phyloP scores from a whole-genome alignment of 64 coral and sea anemone species.

The Pocillopora verrucosa region DNA sequence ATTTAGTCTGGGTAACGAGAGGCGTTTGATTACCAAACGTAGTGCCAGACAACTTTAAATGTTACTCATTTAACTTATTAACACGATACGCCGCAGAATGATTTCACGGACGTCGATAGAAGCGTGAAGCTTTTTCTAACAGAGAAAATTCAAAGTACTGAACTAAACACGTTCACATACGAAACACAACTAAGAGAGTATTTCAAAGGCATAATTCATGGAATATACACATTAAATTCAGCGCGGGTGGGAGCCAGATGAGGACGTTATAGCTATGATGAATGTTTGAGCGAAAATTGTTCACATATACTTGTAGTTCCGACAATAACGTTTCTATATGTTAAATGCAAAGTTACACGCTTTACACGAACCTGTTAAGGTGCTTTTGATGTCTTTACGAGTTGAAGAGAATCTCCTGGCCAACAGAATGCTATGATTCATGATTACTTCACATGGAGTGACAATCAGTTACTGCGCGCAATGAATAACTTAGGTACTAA shows the following conservation, averaged over 20 bases:
- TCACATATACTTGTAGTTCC: no score
- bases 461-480: no score
- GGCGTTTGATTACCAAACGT: neutral
- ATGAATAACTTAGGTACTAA: no score
- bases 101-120: neutral
- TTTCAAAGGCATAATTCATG: neutral
- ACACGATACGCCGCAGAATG: neutral
- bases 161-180: neutral
- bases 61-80: slow-evolving; percentile 4
- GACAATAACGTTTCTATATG: neutral
- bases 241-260: neutral
- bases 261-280: neutral
- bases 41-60: neutral
- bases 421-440: neutral
- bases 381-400: slow-evolving; percentile 34
- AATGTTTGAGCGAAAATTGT: neutral
- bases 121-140: neutral
- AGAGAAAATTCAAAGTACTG: neutral
- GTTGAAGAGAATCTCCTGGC: slow-evolving; percentile 22
- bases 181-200: neutral
- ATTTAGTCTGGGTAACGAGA: neutral
- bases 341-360: neutral
- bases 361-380: slow-evolving; percentile 24
- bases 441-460: neutral
- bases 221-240: neutral